Percentiles rank a stretch among this genome's conserved stretches.
These are phyloP conservation scores for Cinara cedri DNA, from an alignment of 2,888 invertebrate genomes.

Conservation along the genomic window DNA sequence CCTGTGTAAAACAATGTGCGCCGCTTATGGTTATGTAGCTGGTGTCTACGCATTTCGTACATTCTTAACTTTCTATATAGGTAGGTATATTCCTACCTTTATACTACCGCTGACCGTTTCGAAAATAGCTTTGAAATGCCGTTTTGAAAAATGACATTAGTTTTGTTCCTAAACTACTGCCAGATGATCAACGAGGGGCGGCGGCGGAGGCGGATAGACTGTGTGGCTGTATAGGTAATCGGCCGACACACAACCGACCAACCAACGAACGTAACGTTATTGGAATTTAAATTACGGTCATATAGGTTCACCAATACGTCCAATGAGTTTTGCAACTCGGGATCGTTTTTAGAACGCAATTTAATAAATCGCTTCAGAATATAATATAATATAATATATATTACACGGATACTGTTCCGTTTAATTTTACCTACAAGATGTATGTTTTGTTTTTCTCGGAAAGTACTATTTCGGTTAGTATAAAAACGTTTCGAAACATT, in stretches of 20 bases:
- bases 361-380: not conserved
- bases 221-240: not conserved
- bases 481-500: no score
- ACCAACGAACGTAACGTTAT: not conserved
- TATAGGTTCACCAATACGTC: no score
- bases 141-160: constrained; percentile 22
- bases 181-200: not conserved
- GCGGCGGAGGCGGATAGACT: not conserved
- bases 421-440: no score
- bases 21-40: not conserved
- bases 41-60: not conserved
- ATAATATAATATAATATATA: not conserved
- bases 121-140: constrained; percentile 9
- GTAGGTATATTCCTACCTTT: not conserved
- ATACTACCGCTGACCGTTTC: not conserved
- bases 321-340: not conserved
- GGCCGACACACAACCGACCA: not conserved
- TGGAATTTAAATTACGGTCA: not conserved
- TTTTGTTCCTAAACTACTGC: constrained; percentile 32
- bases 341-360: not conserved
- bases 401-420: no score
- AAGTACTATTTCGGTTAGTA: no score
- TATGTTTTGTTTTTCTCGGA: no score
- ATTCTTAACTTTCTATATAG: constrained; percentile 1
- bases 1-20: constrained; percentile 24